Evolutionary conservation across 1,140 invertebrate genomes (phyloP), one percentile per base, ranked within the genome.

Genomic region (Drosophila subpulchrella): DNA sequence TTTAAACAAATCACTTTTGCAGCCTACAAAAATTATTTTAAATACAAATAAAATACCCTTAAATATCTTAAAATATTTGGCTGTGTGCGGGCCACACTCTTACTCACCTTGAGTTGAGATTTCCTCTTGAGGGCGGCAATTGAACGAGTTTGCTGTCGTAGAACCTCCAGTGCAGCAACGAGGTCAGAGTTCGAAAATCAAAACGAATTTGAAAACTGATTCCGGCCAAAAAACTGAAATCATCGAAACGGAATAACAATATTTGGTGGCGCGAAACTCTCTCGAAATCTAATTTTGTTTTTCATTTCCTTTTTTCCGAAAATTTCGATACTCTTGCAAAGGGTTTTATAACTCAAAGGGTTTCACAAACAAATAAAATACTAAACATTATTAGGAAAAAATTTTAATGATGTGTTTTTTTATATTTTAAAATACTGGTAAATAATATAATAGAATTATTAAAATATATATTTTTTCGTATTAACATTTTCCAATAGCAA

Each of bases 61-160:
- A 4, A 47, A 20, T 30, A 39, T 30, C 3, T 30, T 12, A 6
- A 32, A 20, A 41, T 12, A 12, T 42, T 32, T 32, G 15, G 27
- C 7, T 11, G 34, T 63, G 60, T 15, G 32, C 6, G 6, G 38
- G 39, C 15, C 8, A 11, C 17, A 8, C 17, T 12, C 62, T 20
- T 1, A 57, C 66, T 86, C 90, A 92, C 91, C 91, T 92, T 92
- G 91, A 91, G 80, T 84, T 92, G 90, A 70, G 91, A 92, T 92
- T 92, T 92, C 74, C 90, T 92, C 74, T 90, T 91, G 59, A 92
- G 91, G 66, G 88, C 90, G 60, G 91, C 91, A 90, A 92, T 91
- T 76, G 91, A 92, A 73, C 91, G 90, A 42, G 91, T 86, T 81
- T 89, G 91, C 68, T 92, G 91, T 61, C 90, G 74, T 77, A 92